These are phyloP conservation scores for Hemaris fuciformis DNA, from an alignment of 2,888 invertebrate genomes.

Conservation along the genomic window DNA sequence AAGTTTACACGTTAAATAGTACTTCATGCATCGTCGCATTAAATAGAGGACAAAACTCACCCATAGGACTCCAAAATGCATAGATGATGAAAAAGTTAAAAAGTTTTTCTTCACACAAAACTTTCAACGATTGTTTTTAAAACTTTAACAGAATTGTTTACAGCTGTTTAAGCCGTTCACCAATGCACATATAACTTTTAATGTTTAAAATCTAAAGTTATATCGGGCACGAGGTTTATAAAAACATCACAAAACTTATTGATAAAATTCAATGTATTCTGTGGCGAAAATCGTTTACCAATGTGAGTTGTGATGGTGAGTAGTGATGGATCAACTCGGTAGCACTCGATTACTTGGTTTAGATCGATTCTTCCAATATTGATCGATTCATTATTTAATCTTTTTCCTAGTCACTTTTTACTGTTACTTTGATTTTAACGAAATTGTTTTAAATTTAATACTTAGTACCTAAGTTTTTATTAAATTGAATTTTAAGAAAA, in stretches of 20 bases:
- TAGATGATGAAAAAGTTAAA: background rate
- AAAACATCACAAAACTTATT: background rate
- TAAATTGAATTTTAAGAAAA: too few species aligned
- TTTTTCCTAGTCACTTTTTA: too few species aligned
- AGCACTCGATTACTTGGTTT: background rate
- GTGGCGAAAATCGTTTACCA: background rate
- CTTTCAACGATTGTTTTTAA: background rate
- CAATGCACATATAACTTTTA: too few species aligned
- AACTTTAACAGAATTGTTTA: background rate
- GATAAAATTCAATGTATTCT: background rate
- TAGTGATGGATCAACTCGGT: background rate
- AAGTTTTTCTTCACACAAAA: background rate
- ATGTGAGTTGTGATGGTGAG: background rate
- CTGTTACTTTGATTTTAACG: too few species aligned
- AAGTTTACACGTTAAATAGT: background rate
- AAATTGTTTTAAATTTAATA: too few species aligned
- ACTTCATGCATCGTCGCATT: background rate
- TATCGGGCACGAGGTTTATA: background rate
- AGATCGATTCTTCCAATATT: background rate
- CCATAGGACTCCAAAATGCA: background rate
- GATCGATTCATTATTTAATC: background rate
- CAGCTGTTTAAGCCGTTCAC: too few species aligned
- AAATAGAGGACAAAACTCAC: background rate
- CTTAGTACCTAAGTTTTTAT: too few species aligned
- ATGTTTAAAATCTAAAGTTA: background rate